Conservation (phyloP, 2,797 vertebrate genomes). For the Pogoniulus pusillus region DNA sequence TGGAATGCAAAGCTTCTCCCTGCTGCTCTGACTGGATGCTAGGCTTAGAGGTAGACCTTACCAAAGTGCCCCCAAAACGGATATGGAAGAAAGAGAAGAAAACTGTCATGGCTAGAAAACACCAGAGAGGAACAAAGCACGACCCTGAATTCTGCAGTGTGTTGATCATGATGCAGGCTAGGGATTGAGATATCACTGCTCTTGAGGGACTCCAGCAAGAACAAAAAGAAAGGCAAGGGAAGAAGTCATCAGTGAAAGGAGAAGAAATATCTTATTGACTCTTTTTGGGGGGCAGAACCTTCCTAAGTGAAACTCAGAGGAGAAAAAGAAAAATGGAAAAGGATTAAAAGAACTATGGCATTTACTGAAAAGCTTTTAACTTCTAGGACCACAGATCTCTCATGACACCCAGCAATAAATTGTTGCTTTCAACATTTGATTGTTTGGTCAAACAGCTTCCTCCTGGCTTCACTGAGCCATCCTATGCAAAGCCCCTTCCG, state of each 20-base stretch:
- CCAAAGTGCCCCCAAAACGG: not conserved
- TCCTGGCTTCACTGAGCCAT: not conserved
- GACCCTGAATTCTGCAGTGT: not conserved
- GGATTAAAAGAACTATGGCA: not conserved
- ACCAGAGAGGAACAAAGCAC: not conserved
- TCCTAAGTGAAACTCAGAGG: not conserved
- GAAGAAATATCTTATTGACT: not conserved
- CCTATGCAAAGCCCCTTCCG: not conserved
- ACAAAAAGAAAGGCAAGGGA: not conserved
- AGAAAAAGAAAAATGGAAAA: not conserved
- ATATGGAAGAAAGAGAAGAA: not conserved
- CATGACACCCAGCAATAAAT: not conserved
- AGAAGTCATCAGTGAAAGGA: not conserved
- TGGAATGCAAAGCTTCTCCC: not conserved
- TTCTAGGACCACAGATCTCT: not conserved
- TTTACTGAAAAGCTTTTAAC: not conserved
- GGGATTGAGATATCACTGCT: not conserved
- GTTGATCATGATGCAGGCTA: not conserved
- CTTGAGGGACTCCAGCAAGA: not conserved
- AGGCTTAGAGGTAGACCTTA: not conserved
- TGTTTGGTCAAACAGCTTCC: not conserved
- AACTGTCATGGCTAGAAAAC: not conserved
- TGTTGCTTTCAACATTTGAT: not conserved
- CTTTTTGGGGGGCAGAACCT: not conserved
- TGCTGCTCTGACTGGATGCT: not conserved